These are phyloP conservation scores for Stercorarius parasiticus DNA, from an alignment of 2,113 vertebrate genomes.

Conservation along the genomic window DNA sequence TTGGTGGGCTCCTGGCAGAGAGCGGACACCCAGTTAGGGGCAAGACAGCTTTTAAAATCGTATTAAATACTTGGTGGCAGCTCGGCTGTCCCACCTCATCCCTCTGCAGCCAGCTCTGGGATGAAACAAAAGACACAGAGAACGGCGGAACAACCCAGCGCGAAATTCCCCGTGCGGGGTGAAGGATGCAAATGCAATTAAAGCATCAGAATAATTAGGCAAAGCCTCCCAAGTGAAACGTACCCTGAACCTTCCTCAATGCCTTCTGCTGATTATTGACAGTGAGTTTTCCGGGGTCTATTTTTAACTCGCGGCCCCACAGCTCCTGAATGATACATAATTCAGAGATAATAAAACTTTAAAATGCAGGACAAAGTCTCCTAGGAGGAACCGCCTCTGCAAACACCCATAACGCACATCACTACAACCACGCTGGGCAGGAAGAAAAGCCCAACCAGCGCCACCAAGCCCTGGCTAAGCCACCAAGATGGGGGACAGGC, in stretches of 20 bases:
- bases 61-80: background rate
- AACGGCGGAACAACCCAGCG: background rate
- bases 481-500: background rate
- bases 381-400: background rate
- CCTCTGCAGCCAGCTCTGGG: background rate
- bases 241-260: background rate
- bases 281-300: background rate
- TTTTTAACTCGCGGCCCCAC: background rate
- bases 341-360: background rate
- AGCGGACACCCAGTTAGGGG: background rate
- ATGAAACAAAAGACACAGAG: background rate
- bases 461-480: background rate
- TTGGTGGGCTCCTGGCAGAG: background rate
- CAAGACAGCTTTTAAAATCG: background rate
- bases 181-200: conserved; percentile 43
- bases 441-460: background rate
- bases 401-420: background rate
- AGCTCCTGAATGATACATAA: conserved; percentile 13
- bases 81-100: background rate
- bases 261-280: background rate
- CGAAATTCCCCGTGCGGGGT: background rate
- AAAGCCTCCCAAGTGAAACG: background rate
- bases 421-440: background rate
- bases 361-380: conserved; percentile 35
- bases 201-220: conserved; percentile 2